Evolutionary conservation across 2,113 vertebrate species (phyloP).

Genomic region (Corythornis madagascariensis): DNA sequence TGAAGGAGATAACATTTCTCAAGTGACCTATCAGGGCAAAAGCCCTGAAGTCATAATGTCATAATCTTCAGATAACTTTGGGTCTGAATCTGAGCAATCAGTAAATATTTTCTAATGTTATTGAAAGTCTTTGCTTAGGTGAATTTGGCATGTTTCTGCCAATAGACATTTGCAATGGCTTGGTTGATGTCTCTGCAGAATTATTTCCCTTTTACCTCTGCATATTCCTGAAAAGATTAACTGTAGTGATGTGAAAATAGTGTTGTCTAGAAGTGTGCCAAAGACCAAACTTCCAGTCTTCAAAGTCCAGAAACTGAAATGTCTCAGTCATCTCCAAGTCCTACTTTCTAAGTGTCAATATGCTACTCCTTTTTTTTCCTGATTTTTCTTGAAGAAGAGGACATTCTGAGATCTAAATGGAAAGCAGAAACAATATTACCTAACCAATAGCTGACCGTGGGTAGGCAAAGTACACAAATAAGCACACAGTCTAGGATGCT

Average conservation of each 20-base stretch:
- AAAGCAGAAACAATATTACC: background rate
- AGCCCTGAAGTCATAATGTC: background rate
- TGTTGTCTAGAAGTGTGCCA: background rate
- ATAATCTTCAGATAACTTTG: background rate
- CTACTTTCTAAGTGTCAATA: background rate
- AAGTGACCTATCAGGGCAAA: background rate
- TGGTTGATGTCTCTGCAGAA: background rate
- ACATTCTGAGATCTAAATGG: background rate
- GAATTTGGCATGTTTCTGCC: background rate
- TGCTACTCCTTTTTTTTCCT: background rate
- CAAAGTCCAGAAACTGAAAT: background rate
- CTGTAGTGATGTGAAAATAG: background rate
- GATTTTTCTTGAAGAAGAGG: background rate
- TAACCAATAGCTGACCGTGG: background rate
- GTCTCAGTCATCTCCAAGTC: background rate
- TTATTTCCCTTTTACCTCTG: background rate
- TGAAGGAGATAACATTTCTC: background rate
- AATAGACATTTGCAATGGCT: background rate
- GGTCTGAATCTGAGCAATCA: background rate
- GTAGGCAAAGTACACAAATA: background rate
- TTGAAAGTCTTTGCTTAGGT: background rate
- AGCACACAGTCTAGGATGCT: background rate
- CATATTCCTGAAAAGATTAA: background rate
- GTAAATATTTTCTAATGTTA: background rate
- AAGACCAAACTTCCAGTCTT: background rate